Base-by-base conservation (phyloP, 2,113 vertebrate species). In the Sitta europaea region DNA sequence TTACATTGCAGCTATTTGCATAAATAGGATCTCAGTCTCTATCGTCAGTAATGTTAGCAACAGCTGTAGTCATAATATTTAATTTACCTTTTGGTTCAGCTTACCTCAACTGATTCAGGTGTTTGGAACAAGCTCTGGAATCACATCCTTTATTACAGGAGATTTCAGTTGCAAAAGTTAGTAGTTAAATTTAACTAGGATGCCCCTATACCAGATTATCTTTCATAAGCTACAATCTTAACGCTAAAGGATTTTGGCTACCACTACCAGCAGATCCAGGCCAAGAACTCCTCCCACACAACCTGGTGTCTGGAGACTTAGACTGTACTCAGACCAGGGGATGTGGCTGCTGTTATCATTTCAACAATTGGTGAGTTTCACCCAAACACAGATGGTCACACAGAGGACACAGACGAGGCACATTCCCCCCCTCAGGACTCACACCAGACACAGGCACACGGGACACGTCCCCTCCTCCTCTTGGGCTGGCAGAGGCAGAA, bases 361-460 rank as follows among this genome's bases (percentile, higher is more conserved):
- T 76, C 29, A 59, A 19, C 8, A 19, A 55, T 8, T 11, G 43
- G 16, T 27, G 47, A 71, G 25, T 43, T 43, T 61, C 77, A 29
- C 29, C 47, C 22, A 25, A 1, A 17, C 16, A 8, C 0, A 10
- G 40, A 1, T 0, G 0, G 11, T 40, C 38, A 54, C 22, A n/a
- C 14, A 45, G 18, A 24, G 57, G 13, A 8, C 43, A 33, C 17
- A 18, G 48, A 18, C 0, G 0, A 48, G 50, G 15, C 2, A 2
- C 21, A 65, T 18, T 12, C 5, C 11, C 43, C 28, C 2, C 5
- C 8, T 1, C 17, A 21, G 51, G 62, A 10, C 28, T 51, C 22
- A 25, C 23, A 27, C 1, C 31, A 57, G 65, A 1, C 40, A 43
- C 10, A 18, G 61, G 19, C 29, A 42, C 5, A 72, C 7, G 9